Conservation (phyloP, 1,140 invertebrate genomes). For the Carposina sasakii region DNA sequence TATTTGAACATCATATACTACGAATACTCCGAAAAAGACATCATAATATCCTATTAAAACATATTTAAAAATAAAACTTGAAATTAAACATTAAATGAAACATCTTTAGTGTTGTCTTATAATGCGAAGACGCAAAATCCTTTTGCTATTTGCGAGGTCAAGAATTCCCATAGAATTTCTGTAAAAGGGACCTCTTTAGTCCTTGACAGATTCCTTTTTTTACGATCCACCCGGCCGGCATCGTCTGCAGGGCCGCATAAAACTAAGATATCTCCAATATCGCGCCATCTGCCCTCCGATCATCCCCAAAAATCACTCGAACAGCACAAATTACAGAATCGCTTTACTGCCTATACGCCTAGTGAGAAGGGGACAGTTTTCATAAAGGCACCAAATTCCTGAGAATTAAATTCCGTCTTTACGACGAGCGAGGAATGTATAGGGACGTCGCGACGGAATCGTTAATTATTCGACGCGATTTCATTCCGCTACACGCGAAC, state of each 20-base stretch:
- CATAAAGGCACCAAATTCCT: conserved; percentile 45
- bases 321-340: conserved; percentile 50
- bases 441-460: conserved; percentile 25
- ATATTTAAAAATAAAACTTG: no score
- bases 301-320: conserved; percentile 53
- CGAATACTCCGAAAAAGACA: no score
- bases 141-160: no score
- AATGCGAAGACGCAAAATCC: no score
- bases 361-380: conserved; percentile 45
- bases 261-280: conserved; percentile 56
- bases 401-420: conserved; percentile 52
- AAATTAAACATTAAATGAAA: no score
- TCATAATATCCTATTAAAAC: no score
- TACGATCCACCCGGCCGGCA: conserved; percentile 34
- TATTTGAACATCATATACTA: no score
- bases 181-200: conserved; percentile 8
- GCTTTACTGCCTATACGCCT: conserved; percentile 29
- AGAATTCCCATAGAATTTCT: no score
- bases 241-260: conserved; percentile 40
- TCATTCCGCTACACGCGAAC: conserved; percentile 29
- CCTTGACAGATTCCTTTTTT: conserved; percentile 40
- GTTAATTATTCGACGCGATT: conserved; percentile 46
- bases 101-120: no score
- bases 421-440: conserved; percentile 33
- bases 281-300: conserved; percentile 53